Evolutionary conservation across 37 sponge, comb jelly and placozoan species (phyloP), one percentile per base, ranked within the genome.

Genomic region (Cliona cf. orientalis): DNA sequence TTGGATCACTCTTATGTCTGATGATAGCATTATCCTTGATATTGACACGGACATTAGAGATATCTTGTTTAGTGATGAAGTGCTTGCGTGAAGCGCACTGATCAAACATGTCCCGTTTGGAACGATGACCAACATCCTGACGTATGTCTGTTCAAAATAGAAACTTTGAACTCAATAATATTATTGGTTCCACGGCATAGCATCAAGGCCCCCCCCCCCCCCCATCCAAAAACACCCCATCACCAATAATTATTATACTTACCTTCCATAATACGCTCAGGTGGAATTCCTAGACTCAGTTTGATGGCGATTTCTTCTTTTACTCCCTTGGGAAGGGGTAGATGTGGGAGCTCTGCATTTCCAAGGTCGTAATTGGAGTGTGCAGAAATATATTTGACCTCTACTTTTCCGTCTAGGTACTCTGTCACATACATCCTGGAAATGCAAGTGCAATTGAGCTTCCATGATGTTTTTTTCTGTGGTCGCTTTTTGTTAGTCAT

Each of bases 1-100:
- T 4, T 19, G 62, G 45, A 78, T 78, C 79, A 42, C 65, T 46
- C 26, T 72, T n/a, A 46, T 72, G 74, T 4, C 74, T 49, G 6
- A 28, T 75, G 32, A 75, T 35, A 32, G 23, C 2, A 5, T 23
- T 25, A 6, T 75, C 76, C 12, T 12, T 42, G 14, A 72, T 56
- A 25, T 72, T 72, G 5, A 11, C 32, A 21, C 46, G 29, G 9
- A 72, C 46, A 46, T 72, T 72, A 5, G 32, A 28, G 12, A 72
- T 45, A 56, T 72, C 76, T n/a, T 36, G 32, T 26, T 42, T 75
- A 34, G 31, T 75, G 35, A 75, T 21, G 22, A 75, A 57, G 42
- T 75, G 76, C 59, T 75, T 69, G 7, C 76, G 36, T 12, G 61
- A 56, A 4, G 58, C 76, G 17, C 9, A 14, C 58, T 75, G 62